phyloP scores from a whole-genome alignment of 2,797 vertebrate genomes.

The Coreius guichenoti region DNA sequence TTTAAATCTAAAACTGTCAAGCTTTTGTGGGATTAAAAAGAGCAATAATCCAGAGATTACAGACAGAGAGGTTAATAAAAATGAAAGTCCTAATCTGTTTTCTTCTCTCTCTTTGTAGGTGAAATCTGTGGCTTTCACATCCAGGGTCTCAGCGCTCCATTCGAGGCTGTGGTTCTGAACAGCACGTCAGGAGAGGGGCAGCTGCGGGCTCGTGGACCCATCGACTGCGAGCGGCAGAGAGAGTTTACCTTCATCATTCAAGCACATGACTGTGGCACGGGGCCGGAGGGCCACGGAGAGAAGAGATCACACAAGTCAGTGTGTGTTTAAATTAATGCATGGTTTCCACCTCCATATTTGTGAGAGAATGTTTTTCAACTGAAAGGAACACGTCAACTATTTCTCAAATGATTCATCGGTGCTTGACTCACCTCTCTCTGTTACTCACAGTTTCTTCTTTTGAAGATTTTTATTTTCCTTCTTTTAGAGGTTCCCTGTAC shows the following conservation, averaged over 20 bases:
- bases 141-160: slow-evolving; percentile 90
- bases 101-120: slow-evolving; percentile 72
- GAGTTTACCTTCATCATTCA: slow-evolving; percentile 98
- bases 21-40: slow-evolving; percentile 3
- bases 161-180: slow-evolving; percentile 94
- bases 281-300: slow-evolving; percentile 84
- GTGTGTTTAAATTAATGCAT: slow-evolving; percentile 22
- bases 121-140: slow-evolving; percentile 98
- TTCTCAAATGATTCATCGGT: slow-evolving; percentile 3
- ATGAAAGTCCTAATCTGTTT: neutral
- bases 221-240: slow-evolving; percentile 95
- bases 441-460: neutral
- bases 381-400: slow-evolving; percentile 4
- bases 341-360: slow-evolving; percentile 11
- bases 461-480: neutral
- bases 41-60: slow-evolving; percentile 13
- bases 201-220: slow-evolving; percentile 85
- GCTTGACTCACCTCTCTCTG: neutral
- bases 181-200: slow-evolving; percentile 94
- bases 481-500: neutral
- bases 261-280: slow-evolving; percentile 92
- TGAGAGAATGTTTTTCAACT: neutral
- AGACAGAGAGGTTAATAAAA: neutral
- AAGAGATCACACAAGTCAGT: slow-evolving; percentile 98
- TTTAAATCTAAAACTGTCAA: slow-evolving; percentile 38